Conservation (phyloP, 2,888 invertebrate species). For the Tyria jacobaeae region DNA sequence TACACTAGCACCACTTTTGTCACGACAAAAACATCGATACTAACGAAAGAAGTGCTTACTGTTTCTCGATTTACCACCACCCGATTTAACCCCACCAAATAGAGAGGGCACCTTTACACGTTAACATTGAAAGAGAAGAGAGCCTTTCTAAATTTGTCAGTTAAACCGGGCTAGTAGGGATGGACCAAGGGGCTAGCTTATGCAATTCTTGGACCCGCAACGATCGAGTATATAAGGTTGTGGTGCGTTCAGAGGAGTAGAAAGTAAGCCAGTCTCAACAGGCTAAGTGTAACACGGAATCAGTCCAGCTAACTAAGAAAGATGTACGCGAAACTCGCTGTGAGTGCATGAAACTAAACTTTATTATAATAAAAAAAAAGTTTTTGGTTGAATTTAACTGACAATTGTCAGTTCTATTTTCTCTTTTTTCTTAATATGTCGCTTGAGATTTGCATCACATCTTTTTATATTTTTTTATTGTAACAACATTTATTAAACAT, state of each 20-base stretch:
- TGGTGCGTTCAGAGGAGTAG: slow-evolving; percentile 67
- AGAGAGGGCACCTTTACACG: slow-evolving; percentile 57
- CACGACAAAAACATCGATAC: slow-evolving; percentile 42
- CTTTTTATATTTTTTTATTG: neutral
- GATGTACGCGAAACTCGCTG: slow-evolving; percentile 84
- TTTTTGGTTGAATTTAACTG: neutral
- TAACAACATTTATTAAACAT: slow-evolving; percentile 6
- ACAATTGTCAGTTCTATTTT: neutral
- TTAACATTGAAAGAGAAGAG: slow-evolving; percentile 39
- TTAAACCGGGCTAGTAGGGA: slow-evolving; percentile 78
- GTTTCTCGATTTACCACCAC: slow-evolving; percentile 60
- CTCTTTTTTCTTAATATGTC: neutral
- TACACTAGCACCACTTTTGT: slow-evolving; percentile 41
- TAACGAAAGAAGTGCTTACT: slow-evolving; percentile 40
- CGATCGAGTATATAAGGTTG: slow-evolving; percentile 76
- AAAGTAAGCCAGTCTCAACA: slow-evolving; percentile 74
- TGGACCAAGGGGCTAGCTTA: slow-evolving; percentile 77
- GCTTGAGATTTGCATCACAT: neutral
- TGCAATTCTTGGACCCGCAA: slow-evolving; percentile 72
- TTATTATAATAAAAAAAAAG: neutral
- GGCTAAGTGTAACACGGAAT: slow-evolving; percentile 70
- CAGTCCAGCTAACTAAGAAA: slow-evolving; percentile 81
- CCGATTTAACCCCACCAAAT: slow-evolving; percentile 63
- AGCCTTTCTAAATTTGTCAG: slow-evolving; percentile 70
- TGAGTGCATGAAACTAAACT: slow-evolving; percentile 59